Base-by-base conservation (phyloP, 2,888 invertebrate genomes). In the Calliphora vomitoria region DNA sequence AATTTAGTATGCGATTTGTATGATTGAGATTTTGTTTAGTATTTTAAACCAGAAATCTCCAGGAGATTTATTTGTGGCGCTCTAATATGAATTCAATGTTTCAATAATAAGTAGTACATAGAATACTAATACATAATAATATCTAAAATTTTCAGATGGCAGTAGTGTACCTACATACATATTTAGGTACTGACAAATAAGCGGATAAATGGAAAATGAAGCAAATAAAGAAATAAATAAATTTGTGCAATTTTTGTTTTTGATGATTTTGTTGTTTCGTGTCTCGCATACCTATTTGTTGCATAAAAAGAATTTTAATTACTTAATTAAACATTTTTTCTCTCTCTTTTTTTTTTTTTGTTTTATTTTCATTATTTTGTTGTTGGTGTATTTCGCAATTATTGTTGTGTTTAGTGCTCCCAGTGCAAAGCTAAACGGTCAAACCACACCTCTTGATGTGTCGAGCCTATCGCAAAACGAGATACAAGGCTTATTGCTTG, bases 391-490 rank as follows among this genome's bases (percentile, higher is more conserved):
- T 79, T 71, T 88, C 18, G 69, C 75, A 80, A 68, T 74, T 50
- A 55, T 72, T 66, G 60, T 69, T 55, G 31, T 58, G 90, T 91
- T 88, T 91, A 93, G 93, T 92, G 91, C 93, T 90, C 91, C 92
- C 90, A 92, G 92, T 90, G 90, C 92, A 89, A 94, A 94, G 89
- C 90, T 94, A 89, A 94, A 94, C 91, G 94, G 94, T 89, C 94
- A 94, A 92, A 93, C 94, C 94, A 94, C 94, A 93, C 94, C 94
- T 93, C 93, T 94, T 89, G 94, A 94, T 91, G 94, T 94, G 90
- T 93, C 94, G 91, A 93, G 93, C 92, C 93, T 94, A 93, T 94
- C 94, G 92, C 94, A 94, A 92, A 94, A 94, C 93, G 94, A 94
- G 92, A 94, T 94, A 91, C 94, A 94, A 93, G 94, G 94, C 92